These are phyloP conservation scores for Thera obeliscata DNA, from an alignment of 2,888 invertebrate genomes.

Conservation along the genomic window DNA sequence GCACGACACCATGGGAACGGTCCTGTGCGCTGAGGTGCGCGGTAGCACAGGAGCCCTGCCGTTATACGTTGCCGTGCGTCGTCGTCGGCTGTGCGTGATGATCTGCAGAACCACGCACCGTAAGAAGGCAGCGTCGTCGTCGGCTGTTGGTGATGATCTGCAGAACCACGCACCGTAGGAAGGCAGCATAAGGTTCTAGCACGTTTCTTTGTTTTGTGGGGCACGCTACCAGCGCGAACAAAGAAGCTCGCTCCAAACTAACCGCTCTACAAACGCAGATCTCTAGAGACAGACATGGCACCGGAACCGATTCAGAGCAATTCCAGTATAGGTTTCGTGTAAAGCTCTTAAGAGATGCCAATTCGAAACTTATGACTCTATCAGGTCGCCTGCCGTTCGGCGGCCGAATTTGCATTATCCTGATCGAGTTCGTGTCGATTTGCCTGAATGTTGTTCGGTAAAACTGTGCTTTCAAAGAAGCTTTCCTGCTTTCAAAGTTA, in stretches of 20 bases:
- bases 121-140: too few species aligned
- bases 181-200: too few species aligned
- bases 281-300: conserved; percentile 10
- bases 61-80: too few species aligned
- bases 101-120: too few species aligned
- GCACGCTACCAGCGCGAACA: neutral
- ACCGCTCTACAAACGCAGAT: conserved; percentile 1
- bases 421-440: conserved; percentile 9
- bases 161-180: too few species aligned
- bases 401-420: conserved; percentile 22
- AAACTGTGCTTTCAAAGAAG: neutral
- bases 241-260: neutral
- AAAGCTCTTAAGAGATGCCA: conserved; percentile 28
- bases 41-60: too few species aligned
- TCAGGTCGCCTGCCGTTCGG: conserved; percentile 20
- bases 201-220: neutral
- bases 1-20: too few species aligned
- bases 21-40: too few species aligned
- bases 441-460: conserved; percentile 1
- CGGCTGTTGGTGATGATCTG: too few species aligned
- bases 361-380: conserved; percentile 31
- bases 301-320: conserved; percentile 13
- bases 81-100: too few species aligned
- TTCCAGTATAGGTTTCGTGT: conserved; percentile 23
- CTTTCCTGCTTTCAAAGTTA: neutral